A percentile compares a stretch with the other conserved stretches of the same genome.
Conservation (phyloP, 1,140 invertebrate genomes). For the Paralvinella palmiformis region DNA sequence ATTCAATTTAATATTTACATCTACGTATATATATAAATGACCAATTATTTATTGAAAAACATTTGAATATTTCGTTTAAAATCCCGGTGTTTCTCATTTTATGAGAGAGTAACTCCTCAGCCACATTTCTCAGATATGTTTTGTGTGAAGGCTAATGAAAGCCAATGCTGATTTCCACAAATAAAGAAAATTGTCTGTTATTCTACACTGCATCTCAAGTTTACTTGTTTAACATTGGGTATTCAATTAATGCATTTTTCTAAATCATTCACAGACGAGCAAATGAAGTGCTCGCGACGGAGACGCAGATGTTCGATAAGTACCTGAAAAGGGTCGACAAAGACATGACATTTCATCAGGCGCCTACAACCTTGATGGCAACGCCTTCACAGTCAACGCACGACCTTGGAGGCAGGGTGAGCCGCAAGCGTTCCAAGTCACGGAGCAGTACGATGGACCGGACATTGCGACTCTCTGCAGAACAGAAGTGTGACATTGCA, state of each 20-base stretch:
- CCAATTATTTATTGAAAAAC: no score
- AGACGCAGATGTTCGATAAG: conserved; percentile 51
- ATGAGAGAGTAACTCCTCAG: no score
- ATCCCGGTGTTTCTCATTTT: no score
- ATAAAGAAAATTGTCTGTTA: no score
- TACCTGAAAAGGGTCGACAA: conserved; percentile 46
- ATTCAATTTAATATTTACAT: no score
- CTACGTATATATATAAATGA: no score
- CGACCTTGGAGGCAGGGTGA: conserved; percentile 26
- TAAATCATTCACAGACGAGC: conserved; percentile 31
- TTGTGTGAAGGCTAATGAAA: no score
- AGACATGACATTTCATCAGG: conserved; percentile 17
- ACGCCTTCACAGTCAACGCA: conserved; percentile 27
- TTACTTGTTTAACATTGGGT: no score
- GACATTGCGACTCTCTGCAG: conserved; percentile 39
- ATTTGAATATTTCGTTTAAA: no score
- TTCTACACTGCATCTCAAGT: no score
- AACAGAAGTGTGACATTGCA: conserved; percentile 52
- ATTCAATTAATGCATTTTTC: background rate
- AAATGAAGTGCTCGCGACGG: conserved; percentile 45
- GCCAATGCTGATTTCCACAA: no score
- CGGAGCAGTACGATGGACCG: conserved; percentile 38
- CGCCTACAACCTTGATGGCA: background rate
- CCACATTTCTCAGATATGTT: no score
- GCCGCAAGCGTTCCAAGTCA: conserved; percentile 44